A percentile compares a stretch with the other conserved stretches of the same genome.
These are phyloP conservation scores for Pseudochaenichthys georgianus DNA, from an alignment of 2,797 vertebrate genomes.

Conservation along the genomic window DNA sequence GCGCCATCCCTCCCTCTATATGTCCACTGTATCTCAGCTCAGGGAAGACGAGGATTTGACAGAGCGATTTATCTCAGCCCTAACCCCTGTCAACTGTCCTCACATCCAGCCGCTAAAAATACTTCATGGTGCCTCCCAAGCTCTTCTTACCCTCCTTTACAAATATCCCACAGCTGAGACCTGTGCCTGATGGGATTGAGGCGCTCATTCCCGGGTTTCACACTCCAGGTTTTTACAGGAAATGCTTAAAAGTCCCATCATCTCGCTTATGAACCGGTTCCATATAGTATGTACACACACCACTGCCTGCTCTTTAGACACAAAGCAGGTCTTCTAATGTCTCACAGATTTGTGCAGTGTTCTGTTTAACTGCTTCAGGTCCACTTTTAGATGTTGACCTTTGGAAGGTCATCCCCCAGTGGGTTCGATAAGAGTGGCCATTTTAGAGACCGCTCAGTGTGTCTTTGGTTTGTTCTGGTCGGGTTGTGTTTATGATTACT, in stretches of 20 bases:
- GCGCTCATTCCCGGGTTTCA: constrained; percentile 48
- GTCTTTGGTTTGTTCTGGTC: constrained; percentile 66
- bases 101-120: constrained; percentile 41
- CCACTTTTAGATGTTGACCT: constrained; percentile 66
- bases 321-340: constrained; percentile 48
- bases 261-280: constrained; percentile 30
- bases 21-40: constrained; percentile 47
- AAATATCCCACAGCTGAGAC: constrained; percentile 61
- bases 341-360: constrained; percentile 1
- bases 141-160: constrained; percentile 36
- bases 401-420: constrained; percentile 72
- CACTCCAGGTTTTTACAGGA: constrained; percentile 34
- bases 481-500: constrained; percentile 68
- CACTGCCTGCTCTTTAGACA: constrained; percentile 35
- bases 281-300: constrained; percentile 37
- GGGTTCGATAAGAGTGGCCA: constrained; percentile 66
- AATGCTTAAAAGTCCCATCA: constrained; percentile 61
- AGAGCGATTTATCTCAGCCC: constrained; percentile 53
- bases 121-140: constrained; percentile 26
- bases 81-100: constrained; percentile 34
- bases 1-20: constrained; percentile 16
- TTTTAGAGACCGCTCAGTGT: constrained; percentile 56
- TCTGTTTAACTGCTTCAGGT: constrained; percentile 55
- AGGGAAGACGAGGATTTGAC: constrained; percentile 51
- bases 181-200: constrained; percentile 54